Conservation (phyloP, 2,797 vertebrate species). For the Gymnothorax reevesii region DNA sequence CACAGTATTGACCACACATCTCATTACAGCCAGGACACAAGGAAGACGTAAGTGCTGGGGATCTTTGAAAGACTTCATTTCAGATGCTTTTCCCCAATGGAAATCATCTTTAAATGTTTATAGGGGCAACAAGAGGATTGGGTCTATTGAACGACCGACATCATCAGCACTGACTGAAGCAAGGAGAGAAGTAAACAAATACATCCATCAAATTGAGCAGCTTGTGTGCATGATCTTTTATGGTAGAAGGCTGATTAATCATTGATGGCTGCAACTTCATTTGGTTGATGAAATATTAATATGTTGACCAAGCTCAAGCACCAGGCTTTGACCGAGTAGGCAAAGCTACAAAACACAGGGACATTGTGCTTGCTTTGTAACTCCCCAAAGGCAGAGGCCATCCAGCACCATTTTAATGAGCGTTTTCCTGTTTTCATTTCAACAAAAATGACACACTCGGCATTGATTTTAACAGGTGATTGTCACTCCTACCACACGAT, state of each 20-base stretch:
- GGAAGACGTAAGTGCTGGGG: neutral
- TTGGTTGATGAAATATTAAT: conserved; percentile 59
- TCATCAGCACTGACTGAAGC: neutral
- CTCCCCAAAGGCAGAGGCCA: neutral
- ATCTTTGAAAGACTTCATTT: conserved; percentile 7
- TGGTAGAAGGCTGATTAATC: conserved; percentile 54
- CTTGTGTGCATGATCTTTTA: conserved; percentile 44
- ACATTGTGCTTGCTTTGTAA: neutral
- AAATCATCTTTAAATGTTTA: neutral
- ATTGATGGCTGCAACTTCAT: conserved; percentile 63
- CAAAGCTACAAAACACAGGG: neutral
- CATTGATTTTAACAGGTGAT: neutral
- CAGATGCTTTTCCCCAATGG: neutral
- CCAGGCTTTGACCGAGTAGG: neutral
- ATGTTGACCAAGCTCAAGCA: conserved; percentile 25
- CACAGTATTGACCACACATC: neutral
- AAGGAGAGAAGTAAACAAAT: neutral
- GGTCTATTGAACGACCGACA: neutral
- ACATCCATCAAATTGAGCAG: conserved; percentile 11
- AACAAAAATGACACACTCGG: neutral
- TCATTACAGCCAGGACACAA: neutral
- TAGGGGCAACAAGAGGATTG: neutral
- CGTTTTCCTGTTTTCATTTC: neutral
- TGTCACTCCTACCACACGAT: neutral
- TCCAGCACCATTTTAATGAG: conserved; percentile 3